Evolutionary conservation across 2,797 vertebrate species (phyloP).

Genomic region (Leuciscus waleckii): DNA sequence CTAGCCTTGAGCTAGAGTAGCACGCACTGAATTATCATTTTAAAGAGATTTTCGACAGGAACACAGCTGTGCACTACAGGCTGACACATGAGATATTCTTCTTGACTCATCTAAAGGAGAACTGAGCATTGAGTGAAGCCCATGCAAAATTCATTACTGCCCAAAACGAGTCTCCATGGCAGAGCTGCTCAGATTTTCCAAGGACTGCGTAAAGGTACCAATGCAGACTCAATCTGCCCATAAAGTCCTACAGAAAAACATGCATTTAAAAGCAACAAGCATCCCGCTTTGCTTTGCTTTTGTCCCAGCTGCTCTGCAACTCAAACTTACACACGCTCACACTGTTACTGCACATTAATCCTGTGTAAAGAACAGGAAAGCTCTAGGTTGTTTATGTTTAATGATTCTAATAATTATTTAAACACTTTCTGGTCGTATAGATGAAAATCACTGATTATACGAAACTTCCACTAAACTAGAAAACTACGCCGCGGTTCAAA

Average conservation of each 20-base stretch:
- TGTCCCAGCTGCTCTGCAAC: constrained; percentile 8
- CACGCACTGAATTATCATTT: background rate
- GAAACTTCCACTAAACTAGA: constrained; percentile 42
- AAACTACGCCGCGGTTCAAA: constrained; percentile 22
- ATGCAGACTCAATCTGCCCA: background rate
- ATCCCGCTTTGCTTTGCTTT: constrained; percentile 28
- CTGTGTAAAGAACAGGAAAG: background rate
- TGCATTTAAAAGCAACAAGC: constrained; percentile 38
- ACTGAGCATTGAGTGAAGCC: background rate
- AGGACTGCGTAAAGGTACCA: background rate
- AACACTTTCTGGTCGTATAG: background rate
- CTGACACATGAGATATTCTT: constrained; percentile 21
- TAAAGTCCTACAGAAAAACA: background rate
- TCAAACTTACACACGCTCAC: background rate
- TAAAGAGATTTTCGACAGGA: constrained; percentile 9
- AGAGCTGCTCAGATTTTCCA: background rate
- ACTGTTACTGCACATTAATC: background rate
- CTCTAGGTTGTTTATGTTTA: background rate
- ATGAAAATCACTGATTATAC: background rate
- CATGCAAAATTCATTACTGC: constrained; percentile 19
- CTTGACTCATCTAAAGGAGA: background rate
- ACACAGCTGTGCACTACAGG: background rate
- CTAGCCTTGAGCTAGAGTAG: background rate
- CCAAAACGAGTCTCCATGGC: constrained; percentile 18
- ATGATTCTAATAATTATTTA: too few species aligned